These are phyloP conservation scores for Microtus ochrogaster DNA, from an alignment of 2,113 vertebrate species.

Conservation along the genomic window DNA sequence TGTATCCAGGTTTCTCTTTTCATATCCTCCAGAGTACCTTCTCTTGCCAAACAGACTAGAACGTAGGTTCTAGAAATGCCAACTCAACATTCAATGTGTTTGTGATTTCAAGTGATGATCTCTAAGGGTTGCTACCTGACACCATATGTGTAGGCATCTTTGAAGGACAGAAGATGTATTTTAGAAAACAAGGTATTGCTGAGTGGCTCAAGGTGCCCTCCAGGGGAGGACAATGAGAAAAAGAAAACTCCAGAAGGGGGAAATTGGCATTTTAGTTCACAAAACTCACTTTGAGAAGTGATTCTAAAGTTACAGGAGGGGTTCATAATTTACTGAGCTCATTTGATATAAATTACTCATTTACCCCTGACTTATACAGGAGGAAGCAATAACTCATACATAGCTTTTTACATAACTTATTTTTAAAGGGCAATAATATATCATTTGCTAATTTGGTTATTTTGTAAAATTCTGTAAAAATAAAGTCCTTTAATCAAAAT, in stretches of 20 bases:
- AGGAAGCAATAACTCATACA: neutral
- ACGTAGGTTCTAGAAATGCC: neutral
- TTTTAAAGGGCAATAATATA: neutral
- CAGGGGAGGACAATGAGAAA: neutral
- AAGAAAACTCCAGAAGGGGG: neutral
- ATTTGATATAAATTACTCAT: neutral
- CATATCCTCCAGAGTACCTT: neutral
- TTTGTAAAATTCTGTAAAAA: too few relatives aligned
- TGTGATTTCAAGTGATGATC: neutral
- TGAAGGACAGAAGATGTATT: neutral
- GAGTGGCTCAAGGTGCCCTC: neutral
- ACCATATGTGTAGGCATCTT: neutral
- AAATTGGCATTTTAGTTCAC: neutral
- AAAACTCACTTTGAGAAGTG: neutral
- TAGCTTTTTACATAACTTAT: neutral
- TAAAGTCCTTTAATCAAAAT: too few relatives aligned
- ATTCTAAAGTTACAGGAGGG: neutral
- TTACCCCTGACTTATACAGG: neutral
- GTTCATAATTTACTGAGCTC: constrained; percentile 21
- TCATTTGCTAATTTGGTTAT: neutral
- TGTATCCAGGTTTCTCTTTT: neutral
- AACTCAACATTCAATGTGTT: neutral
- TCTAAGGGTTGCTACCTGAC: neutral
- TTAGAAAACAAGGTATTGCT: neutral
- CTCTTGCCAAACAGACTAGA: neutral